Conservation (phyloP, 2,797 vertebrate genomes). For the Ctenochaetus hawaiiensis region DNA sequence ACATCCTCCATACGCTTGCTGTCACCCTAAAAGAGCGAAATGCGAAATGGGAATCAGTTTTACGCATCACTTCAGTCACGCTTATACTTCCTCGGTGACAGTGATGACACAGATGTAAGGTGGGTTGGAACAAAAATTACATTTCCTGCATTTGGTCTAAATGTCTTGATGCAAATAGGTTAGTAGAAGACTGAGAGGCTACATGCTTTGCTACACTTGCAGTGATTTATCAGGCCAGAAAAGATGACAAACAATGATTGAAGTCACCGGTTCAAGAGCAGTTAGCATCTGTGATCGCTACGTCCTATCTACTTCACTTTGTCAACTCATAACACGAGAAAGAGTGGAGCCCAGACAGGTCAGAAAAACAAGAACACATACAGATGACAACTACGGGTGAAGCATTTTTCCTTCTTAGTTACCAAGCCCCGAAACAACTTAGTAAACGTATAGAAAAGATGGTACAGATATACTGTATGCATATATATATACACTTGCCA, state of each 20-base stretch:
- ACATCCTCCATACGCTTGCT: constrained; percentile 98
- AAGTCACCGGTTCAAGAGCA: constrained; percentile 10
- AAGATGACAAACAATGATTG: constrained; percentile 27
- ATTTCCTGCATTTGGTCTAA: constrained; percentile 23
- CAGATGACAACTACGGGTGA: neutral
- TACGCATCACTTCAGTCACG: neutral
- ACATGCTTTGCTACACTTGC: neutral
- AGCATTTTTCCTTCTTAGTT: neutral
- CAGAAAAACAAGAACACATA: neutral
- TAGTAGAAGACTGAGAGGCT: neutral
- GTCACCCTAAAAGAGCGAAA: constrained; percentile 88
- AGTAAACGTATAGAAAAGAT: neutral
- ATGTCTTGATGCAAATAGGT: constrained; percentile 4
- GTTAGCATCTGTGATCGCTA: constrained; percentile 12
- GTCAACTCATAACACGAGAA: constrained; percentile 26
- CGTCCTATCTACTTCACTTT: constrained; percentile 13
- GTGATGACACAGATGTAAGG: constrained; percentile 21
- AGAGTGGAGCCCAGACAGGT: neutral
- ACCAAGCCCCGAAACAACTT: neutral
- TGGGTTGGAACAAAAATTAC: neutral
- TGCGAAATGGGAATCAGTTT: neutral
- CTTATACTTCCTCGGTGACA: neutral
- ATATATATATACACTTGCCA: neutral
- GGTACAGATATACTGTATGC: too few species aligned
- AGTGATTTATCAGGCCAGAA: constrained; percentile 33